Conservation (phyloP, 2,888 invertebrate species). For the Aradus depressus region DNA sequence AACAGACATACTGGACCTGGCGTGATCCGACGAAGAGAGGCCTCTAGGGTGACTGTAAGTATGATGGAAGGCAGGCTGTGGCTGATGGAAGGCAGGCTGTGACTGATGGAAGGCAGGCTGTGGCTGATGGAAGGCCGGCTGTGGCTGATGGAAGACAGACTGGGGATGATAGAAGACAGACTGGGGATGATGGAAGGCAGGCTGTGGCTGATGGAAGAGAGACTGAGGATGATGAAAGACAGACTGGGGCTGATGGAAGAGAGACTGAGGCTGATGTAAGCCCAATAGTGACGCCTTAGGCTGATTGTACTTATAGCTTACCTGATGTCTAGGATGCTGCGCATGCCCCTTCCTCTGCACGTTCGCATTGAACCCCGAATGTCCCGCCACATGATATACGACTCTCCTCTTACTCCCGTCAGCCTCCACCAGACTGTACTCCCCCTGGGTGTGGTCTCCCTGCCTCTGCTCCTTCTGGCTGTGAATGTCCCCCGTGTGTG, state of each 20-base stretch:
- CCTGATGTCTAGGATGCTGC: no score
- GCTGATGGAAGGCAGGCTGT: not conserved
- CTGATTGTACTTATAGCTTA: not conserved
- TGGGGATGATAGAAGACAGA: not conserved
- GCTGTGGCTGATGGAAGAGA: not conserved
- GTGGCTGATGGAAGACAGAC: not conserved
- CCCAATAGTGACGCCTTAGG: not conserved
- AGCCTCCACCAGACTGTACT: slow-evolving; percentile 45
- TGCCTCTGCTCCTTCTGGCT: slow-evolving; percentile 59
- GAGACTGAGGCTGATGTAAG: not conserved
- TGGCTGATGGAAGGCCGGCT: not conserved
- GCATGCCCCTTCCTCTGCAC: slow-evolving; percentile 39
- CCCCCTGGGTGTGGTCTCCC: slow-evolving; percentile 60
- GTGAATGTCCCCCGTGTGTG: slow-evolving; percentile 60
- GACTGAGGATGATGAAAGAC: not conserved
- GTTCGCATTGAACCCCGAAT: slow-evolving; percentile 61
- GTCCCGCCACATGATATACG: slow-evolving; percentile 62
- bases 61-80: not conserved
- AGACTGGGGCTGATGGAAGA: not conserved
- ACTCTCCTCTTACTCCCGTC: slow-evolving; percentile 64
- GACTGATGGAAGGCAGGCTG: not conserved
- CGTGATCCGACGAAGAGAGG: not conserved
- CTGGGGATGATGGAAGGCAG: not conserved
- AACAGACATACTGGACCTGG: slow-evolving; percentile 21
- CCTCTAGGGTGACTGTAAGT: not conserved